Percentiles rank a stretch among this genome's conserved stretches.
Evolutionary conservation across 1,140 invertebrate species (phyloP).

Genomic region (Leptinotarsa defecta): DNA sequence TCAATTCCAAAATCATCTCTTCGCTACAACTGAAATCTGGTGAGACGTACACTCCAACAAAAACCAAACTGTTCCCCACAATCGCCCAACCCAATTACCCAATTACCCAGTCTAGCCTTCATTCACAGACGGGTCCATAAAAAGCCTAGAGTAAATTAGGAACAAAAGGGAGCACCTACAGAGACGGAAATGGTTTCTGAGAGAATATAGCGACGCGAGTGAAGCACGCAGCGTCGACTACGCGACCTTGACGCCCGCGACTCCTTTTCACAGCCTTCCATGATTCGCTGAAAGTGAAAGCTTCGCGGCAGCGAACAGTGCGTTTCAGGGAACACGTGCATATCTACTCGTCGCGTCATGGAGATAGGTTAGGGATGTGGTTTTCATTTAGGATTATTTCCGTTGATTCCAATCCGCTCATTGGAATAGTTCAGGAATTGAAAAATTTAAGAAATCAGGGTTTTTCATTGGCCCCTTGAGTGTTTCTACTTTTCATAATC

Average conservation of each 20-base stretch:
- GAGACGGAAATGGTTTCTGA: conserved; percentile 15
- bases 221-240: conserved; percentile 15
- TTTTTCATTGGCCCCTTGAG: too few relatives aligned
- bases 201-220: conserved; percentile 18
- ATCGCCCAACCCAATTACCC: neutral
- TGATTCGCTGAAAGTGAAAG: conserved; percentile 25
- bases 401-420: too few relatives aligned
- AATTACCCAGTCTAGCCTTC: conserved; percentile 5
- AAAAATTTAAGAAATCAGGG: too few relatives aligned
- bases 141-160: neutral
- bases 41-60: neutral
- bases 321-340: neutral
- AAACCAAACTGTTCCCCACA: neutral
- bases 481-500: too few relatives aligned
- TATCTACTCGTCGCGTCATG: conserved; percentile 14
- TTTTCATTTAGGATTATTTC: too few relatives aligned
- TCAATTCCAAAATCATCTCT: too few relatives aligned
- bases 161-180: conserved; percentile 13
- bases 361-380: conserved; percentile 25
- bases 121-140: conserved; percentile 3
- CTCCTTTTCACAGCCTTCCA: conserved; percentile 25
- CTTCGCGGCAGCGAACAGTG: neutral
- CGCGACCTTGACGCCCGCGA: conserved; percentile 27
- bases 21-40: too few relatives aligned
- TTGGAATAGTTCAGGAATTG: too few relatives aligned